These are phyloP conservation scores for Campylomormyrus numenius DNA, from an alignment of 2,113 vertebrate species.

Conservation along the genomic window DNA sequence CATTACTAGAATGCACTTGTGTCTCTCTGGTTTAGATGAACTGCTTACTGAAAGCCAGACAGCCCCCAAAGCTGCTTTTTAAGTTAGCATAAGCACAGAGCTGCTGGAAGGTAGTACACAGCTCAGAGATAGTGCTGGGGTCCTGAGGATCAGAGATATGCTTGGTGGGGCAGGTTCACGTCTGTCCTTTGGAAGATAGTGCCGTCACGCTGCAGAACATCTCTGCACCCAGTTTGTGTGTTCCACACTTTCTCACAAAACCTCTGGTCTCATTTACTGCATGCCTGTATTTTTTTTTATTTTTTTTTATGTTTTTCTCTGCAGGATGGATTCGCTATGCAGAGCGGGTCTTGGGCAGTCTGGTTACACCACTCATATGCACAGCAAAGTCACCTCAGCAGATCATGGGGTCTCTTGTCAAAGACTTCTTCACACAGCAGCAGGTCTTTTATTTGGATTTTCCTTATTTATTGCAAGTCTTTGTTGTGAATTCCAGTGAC, in stretches of 20 bases:
- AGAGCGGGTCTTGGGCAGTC: constrained; percentile 79
- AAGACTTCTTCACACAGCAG: constrained; percentile 83
- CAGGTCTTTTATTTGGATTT: constrained; percentile 61
- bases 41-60: neutral
- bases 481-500: neutral
- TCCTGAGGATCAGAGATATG: constrained; percentile 55
- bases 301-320: neutral
- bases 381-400: constrained; percentile 89
- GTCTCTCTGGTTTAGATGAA: neutral
- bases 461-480: neutral
- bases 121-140: constrained; percentile 35
- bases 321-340: constrained; percentile 92
- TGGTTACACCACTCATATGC: constrained; percentile 87
- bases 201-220: neutral
- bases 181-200: constrained; percentile 39
- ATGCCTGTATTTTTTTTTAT: constrained; percentile 1
- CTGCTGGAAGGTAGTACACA: constrained; percentile 9
- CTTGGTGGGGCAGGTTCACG: constrained; percentile 33
- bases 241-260: neutral
- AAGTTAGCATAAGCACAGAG: neutral
- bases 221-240: neutral
- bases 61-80: neutral
- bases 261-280: neutral
- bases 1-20: neutral
- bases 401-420: constrained; percentile 92